A percentile compares a stretch with the other conserved stretches of the same genome.
phyloP scores from a whole-genome alignment of 2,113 vertebrate genomes.

The Nanorana parkeri region DNA sequence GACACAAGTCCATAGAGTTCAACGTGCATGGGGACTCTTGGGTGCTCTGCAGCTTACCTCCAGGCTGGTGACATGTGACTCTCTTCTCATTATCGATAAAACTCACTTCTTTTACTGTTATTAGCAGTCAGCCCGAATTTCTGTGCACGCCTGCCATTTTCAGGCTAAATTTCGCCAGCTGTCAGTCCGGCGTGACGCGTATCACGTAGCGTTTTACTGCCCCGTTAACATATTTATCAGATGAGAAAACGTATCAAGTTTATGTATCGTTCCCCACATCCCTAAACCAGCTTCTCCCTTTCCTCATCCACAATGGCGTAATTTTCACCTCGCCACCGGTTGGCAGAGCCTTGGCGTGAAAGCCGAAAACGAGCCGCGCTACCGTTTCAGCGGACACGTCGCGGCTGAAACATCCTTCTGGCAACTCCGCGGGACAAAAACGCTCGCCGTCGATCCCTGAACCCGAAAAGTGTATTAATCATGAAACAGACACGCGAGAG shows the following conservation, averaged over 20 bases:
- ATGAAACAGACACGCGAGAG: slow-evolving; percentile 57
- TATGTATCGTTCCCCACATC: slow-evolving; percentile 1
- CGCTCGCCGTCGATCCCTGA: slow-evolving; percentile 63
- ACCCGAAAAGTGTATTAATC: slow-evolving; percentile 64
- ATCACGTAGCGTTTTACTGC: background rate
- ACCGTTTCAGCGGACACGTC: slow-evolving; percentile 59
- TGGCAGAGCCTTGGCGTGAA: slow-evolving; percentile 24
- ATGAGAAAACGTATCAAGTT: slow-evolving; percentile 14
- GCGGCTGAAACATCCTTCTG: slow-evolving; percentile 61
- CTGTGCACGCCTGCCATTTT: too few relatives aligned
- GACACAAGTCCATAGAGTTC: too few relatives aligned
- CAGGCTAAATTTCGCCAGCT: too few relatives aligned
- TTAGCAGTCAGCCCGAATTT: too few relatives aligned
- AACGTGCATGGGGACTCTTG: too few relatives aligned
- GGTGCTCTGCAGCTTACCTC: too few relatives aligned
- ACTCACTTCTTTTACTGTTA: too few relatives aligned
- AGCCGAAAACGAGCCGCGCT: slow-evolving; percentile 59
- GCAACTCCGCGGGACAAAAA: slow-evolving; percentile 60
- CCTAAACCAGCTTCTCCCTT: slow-evolving; percentile 14
- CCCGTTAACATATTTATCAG: background rate
- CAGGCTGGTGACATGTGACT: too few relatives aligned
- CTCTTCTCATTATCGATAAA: too few relatives aligned
- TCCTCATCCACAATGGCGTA: background rate
- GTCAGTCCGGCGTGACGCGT: background rate
- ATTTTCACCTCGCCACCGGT: slow-evolving; percentile 4